Evolutionary conservation across 30 jellyfish, hydroid and myxozoan species (phyloP).

Genomic region (Turritopsis dohrnii): DNA sequence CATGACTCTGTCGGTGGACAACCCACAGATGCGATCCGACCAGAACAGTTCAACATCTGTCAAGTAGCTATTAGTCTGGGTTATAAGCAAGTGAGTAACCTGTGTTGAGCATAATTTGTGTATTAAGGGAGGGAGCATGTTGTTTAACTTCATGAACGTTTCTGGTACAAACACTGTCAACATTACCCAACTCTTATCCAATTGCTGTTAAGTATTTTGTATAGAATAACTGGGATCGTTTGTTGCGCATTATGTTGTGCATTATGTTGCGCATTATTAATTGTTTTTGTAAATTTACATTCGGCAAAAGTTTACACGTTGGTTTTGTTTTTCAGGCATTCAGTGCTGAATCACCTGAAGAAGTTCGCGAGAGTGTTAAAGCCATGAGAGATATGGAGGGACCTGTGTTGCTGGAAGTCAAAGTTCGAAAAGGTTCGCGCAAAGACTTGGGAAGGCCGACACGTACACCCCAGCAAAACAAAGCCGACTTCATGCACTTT

Average conservation of each 20-base stretch:
- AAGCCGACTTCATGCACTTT: conserved; percentile 95
- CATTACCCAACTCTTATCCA: no score
- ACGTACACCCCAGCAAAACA: conserved; percentile 89
- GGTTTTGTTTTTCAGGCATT: conserved; percentile 54
- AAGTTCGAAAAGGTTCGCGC: conserved; percentile 80
- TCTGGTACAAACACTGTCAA: no score
- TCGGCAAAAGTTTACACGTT: not conserved
- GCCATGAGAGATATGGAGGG: conserved; percentile 92
- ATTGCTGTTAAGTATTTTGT: no score
- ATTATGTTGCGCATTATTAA: no score
- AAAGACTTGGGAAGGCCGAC: conserved; percentile 95
- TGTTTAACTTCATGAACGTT: no score
- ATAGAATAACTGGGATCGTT: no score
- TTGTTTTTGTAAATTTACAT: no score
- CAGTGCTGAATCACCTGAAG: conserved; percentile 89
- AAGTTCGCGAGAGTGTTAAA: conserved; percentile 52
- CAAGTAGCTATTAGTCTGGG: conserved; percentile 96
- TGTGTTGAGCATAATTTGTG: no score
- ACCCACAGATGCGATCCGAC: conserved; percentile 84
- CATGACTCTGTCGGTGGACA: conserved; percentile 99
- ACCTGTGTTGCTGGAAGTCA: conserved; percentile 82
- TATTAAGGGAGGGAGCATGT: no score
- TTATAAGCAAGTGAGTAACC: conserved; percentile 84
- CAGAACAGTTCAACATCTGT: conserved; percentile 67
- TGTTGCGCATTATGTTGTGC: no score